A percentile compares a stretch with the other conserved stretches of the same genome.
Conservation (phyloP, 2,113 vertebrate species). For the Ginglymostoma cirratum region DNA sequence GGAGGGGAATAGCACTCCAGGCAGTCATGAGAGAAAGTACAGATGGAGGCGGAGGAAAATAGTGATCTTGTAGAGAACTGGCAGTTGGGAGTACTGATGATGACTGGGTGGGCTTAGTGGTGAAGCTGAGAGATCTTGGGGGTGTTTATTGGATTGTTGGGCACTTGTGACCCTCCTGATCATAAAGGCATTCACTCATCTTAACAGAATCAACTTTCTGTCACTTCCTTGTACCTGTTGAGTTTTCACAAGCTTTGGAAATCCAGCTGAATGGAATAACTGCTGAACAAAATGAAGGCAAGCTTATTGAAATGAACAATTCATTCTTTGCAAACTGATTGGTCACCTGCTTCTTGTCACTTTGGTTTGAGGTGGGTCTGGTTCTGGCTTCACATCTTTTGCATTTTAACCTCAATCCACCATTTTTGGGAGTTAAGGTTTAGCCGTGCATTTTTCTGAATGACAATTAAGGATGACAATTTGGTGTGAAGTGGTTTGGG, state of each 20-base stretch:
- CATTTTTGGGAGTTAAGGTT: background rate
- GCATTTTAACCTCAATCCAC: background rate
- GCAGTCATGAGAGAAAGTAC: too few species aligned
- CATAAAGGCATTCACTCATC: too few species aligned
- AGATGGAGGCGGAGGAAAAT: background rate
- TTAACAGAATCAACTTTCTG: too few species aligned
- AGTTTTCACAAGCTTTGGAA: background rate
- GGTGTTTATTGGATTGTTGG: background rate
- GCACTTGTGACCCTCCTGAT: background rate
- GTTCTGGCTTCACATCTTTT: background rate
- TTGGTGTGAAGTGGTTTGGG: background rate
- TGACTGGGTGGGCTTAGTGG: background rate
- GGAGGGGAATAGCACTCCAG: too few species aligned
- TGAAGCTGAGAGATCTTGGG: background rate
- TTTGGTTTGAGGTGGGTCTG: background rate
- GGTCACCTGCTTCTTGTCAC: background rate
- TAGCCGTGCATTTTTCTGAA: background rate
- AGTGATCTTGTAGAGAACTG: background rate
- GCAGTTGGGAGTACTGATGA: background rate
- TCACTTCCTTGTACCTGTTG: too few species aligned
- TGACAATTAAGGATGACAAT: background rate
- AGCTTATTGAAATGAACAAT: background rate
- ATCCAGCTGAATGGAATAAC: background rate
- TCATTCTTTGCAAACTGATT: background rate
- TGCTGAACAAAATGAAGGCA: background rate